A percentile compares a stretch with the other conserved stretches of the same genome.
phyloP scores from a whole-genome alignment of 2,888 invertebrate species.

The Nemotelus pantherinus region DNA sequence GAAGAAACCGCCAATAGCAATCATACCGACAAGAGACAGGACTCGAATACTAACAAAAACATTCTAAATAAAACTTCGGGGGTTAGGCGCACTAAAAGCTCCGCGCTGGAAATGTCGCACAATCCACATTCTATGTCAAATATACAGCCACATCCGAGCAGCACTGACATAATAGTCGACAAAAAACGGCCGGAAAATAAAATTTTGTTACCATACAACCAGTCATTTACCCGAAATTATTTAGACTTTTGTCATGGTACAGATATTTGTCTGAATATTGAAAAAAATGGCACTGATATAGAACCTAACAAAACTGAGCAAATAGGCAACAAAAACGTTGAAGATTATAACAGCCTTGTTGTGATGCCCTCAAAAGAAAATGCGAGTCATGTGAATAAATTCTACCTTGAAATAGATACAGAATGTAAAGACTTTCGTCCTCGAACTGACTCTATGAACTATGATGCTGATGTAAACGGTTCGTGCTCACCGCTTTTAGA shows the following conservation, averaged over 20 bases:
- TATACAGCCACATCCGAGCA: constrained; percentile 82
- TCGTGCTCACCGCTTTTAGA: constrained; percentile 76
- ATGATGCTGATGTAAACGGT: constrained; percentile 76
- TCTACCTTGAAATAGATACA: constrained; percentile 53
- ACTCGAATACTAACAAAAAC: constrained; percentile 65
- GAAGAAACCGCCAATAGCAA: constrained; percentile 54
- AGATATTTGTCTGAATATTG: constrained; percentile 71
- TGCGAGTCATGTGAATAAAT: constrained; percentile 54
- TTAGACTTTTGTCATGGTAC: constrained; percentile 67
- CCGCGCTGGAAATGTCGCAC: constrained; percentile 77
- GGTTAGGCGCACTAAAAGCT: constrained; percentile 75
- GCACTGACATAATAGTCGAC: constrained; percentile 77
- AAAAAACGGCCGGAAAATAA: constrained; percentile 74
- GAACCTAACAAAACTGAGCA: constrained; percentile 88
- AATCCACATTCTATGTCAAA: constrained; percentile 75
- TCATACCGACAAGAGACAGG: constrained; percentile 57
- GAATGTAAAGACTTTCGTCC: constrained; percentile 56
- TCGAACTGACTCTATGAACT: constrained; percentile 66
- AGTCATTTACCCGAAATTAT: constrained; percentile 72
- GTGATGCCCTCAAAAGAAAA: constrained; percentile 68
- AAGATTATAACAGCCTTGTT: constrained; percentile 66
- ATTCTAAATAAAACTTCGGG: constrained; percentile 62
- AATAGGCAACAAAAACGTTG: constrained; percentile 74
- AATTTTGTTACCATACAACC: constrained; percentile 75
- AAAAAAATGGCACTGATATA: constrained; percentile 67